Conservation (phyloP, 2,797 vertebrate genomes). For the Clarias pachynema region DNA sequence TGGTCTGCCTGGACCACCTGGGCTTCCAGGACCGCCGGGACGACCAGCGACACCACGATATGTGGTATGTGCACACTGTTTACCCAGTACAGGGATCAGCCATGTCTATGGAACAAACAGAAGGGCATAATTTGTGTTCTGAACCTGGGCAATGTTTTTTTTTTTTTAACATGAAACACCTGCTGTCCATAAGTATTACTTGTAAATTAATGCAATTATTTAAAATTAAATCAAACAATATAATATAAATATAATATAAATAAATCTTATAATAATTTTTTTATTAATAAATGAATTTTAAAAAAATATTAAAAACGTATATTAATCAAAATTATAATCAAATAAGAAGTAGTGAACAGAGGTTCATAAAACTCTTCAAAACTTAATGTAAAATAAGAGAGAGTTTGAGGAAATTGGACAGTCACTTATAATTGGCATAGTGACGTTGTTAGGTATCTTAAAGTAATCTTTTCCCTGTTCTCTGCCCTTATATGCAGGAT, state of each 20-base stretch:
- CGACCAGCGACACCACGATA: conserved; percentile 57
- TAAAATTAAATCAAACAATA: not conserved
- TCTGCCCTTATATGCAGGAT: conserved; percentile 65
- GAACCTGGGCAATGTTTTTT: not conserved
- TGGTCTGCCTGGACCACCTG: conserved; percentile 78
- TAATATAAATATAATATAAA: too few relatives aligned
- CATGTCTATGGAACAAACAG: not conserved
- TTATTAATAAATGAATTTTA: too few relatives aligned
- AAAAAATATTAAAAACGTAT: too few relatives aligned
- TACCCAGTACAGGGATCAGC: not conserved
- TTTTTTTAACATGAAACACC: not conserved
- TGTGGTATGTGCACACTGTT: conserved; percentile 56
- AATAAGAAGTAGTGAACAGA: not conserved
- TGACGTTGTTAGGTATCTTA: not conserved
- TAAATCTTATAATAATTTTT: too few relatives aligned
- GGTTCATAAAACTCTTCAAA: not conserved
- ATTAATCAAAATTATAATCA: not conserved
- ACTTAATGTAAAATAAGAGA: not conserved
- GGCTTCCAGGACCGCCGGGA: conserved; percentile 75
- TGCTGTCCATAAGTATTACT: not conserved
- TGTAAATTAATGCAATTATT: not conserved
- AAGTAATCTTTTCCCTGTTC: not conserved
- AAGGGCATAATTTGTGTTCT: not conserved
- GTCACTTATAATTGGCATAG: not conserved
- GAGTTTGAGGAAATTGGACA: not conserved